Base-by-base conservation (phyloP, 1,140 invertebrate genomes). In the Thaumatotibia leucotreta region DNA sequence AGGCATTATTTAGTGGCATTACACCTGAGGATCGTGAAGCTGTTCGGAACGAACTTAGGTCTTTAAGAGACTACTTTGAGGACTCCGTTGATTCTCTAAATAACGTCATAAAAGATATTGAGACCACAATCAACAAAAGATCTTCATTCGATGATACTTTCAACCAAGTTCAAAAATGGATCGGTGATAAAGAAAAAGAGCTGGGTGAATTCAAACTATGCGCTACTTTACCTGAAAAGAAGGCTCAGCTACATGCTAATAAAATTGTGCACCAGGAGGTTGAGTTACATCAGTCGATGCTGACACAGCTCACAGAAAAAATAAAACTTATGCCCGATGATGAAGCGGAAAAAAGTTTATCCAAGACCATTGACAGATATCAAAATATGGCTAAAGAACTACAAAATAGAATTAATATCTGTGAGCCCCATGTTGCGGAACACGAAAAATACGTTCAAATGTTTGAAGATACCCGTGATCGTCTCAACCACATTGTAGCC, bases 121-220 rank as follows among this genome's bases (percentile, higher is more conserved):
- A 98, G 91, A 96, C 94, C 20, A 94, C 96, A 23, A 94, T 97
- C 35, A 95, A 97, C 79, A 96, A 98, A 73, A 93, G 96, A 80
- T 96, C 96, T 4, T 97, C 96, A 0, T 97, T 98, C 80, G 97
- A 98, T 79, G 97, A 98, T 76, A 97, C 96, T 69, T 96, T 96
- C 72, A 94, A 93, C 61, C 96, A 97, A 91, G 94, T 96, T 3
- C 94, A 94, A 70, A 94, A 95, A 77, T 98, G 97, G 95, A 92
- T 98, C 5, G 92, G 93, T 32, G 96, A 97, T 0, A 93, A 95
- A 76, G 92, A 93, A 24, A 95, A 96, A 84, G 86, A 96, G 9
- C 93, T 93, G 0, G 93, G 93, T 35, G 93, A 93, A 61, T 92
- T 93, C 58, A 93, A 95, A 69, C 86, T 97, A 0, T 93, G 96